phyloP scores from a whole-genome alignment of 2,797 vertebrate genomes.

The Spheniscus humboldti region DNA sequence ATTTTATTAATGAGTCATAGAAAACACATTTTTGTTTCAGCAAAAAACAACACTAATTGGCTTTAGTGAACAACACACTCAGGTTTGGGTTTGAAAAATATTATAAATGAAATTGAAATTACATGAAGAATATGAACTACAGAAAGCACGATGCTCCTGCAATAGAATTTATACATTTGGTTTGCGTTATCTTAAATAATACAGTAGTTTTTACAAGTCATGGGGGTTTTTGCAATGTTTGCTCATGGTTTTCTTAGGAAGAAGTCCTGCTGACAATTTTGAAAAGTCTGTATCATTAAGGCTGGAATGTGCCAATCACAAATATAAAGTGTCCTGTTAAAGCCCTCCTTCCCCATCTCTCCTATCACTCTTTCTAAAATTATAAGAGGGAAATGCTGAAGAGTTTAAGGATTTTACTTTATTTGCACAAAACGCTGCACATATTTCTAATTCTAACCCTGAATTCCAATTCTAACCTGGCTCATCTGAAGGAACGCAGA shows the following conservation, averaged over 20 bases:
- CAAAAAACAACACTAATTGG: not conserved
- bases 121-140: not conserved
- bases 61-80: not conserved
- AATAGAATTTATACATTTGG: not conserved
- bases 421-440: not conserved
- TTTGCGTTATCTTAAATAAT: not conserved
- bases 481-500: not conserved
- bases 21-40: conserved; percentile 42
- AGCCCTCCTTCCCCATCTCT: not conserved
- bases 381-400: not conserved
- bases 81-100: not conserved
- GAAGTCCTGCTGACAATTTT: not conserved
- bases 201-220: not conserved
- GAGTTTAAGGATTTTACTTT: not conserved
- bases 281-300: not conserved
- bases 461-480: not conserved
- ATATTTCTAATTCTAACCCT: not conserved
- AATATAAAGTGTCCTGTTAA: not conserved
- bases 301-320: not conserved
- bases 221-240: fast-evolving
- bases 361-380: not conserved
- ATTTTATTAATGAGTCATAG: conserved; percentile 63
- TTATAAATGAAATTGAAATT: not conserved
- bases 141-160: not conserved
- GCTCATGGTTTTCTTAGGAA: not conserved